These are phyloP conservation scores for Notothenia coriiceps DNA, from an alignment of 2,113 vertebrate genomes.

Conservation along the genomic window DNA sequence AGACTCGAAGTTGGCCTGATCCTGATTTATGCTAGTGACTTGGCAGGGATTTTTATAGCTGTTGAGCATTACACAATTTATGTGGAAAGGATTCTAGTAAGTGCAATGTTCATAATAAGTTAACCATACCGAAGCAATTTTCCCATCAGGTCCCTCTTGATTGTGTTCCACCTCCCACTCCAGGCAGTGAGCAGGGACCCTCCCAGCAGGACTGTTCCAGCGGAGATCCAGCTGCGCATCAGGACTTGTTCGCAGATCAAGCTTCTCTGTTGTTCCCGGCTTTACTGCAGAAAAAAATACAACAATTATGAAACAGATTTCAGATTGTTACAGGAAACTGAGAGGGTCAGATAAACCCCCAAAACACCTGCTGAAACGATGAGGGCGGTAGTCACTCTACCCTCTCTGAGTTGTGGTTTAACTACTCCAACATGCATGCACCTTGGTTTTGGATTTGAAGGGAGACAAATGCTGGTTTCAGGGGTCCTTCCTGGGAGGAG, in stretches of 20 bases:
- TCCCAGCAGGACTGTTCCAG: slow-evolving; percentile 82
- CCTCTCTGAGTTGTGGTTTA: background rate
- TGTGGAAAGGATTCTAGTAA: background rate
- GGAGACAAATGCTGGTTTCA: slow-evolving; percentile 80
- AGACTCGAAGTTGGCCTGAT: too few species aligned
- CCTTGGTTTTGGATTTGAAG: slow-evolving; percentile 89
- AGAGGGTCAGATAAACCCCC: background rate
- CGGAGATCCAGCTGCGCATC: slow-evolving; percentile 63
- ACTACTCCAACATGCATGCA: slow-evolving; percentile 55
- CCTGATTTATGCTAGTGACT: too few species aligned
- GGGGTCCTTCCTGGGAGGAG: slow-evolving; percentile 58
- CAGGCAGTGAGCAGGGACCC: slow-evolving; percentile 82
- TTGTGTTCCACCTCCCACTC: slow-evolving; percentile 85
- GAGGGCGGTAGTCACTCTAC: background rate
- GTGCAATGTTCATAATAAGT: background rate
- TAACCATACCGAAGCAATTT: slow-evolving; percentile 29
- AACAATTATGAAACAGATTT: background rate
- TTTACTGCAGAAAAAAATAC: slow-evolving; percentile 79
- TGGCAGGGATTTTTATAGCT: background rate
- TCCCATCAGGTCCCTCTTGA: slow-evolving; percentile 55
- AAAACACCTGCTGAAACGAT: background rate
- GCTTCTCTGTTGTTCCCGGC: slow-evolving; percentile 67
- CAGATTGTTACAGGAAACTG: background rate
- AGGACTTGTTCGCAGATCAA: slow-evolving; percentile 65
- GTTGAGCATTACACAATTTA: background rate